phyloP scores from a whole-genome alignment of 2,888 invertebrate genomes.

The Erpobdella octoculata region DNA sequence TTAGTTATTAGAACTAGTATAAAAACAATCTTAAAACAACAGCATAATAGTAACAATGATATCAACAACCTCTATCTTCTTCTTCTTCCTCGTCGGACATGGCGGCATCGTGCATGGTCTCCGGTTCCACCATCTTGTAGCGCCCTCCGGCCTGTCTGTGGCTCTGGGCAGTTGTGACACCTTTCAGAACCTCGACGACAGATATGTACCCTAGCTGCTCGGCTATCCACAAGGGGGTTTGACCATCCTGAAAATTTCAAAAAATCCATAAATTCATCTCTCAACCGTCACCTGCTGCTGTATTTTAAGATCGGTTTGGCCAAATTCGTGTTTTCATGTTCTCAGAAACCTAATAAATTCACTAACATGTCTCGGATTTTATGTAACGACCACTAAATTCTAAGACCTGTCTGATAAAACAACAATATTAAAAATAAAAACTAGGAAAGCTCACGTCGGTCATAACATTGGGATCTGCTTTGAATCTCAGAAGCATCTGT shows the following conservation, averaged over 20 bases:
- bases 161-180: constrained; percentile 77
- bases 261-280: too few species aligned
- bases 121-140: constrained; percentile 93
- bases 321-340: too few species aligned
- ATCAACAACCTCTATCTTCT: constrained; percentile 52
- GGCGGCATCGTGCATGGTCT: constrained; percentile 98
- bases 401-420: not conserved
- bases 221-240: constrained; percentile 93
- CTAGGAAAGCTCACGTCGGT: constrained; percentile 67
- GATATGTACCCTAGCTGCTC: constrained; percentile 95
- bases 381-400: not conserved
- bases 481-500: constrained; percentile 63
- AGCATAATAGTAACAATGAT: not conserved
- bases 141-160: constrained; percentile 69
- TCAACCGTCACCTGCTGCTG: too few species aligned
- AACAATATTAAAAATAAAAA: not conserved
- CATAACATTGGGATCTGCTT: constrained; percentile 69
- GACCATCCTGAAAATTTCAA: constrained; percentile 68
- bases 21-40: not conserved
- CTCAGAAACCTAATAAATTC: too few species aligned
- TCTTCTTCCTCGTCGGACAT: constrained; percentile 98
- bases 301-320: too few species aligned
- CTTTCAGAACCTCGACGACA: constrained; percentile 90
- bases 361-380: too few species aligned
- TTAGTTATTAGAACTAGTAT: too few species aligned